Conservation (phyloP, 2,888 invertebrate genomes). For the Galerucella calmariensis region DNA sequence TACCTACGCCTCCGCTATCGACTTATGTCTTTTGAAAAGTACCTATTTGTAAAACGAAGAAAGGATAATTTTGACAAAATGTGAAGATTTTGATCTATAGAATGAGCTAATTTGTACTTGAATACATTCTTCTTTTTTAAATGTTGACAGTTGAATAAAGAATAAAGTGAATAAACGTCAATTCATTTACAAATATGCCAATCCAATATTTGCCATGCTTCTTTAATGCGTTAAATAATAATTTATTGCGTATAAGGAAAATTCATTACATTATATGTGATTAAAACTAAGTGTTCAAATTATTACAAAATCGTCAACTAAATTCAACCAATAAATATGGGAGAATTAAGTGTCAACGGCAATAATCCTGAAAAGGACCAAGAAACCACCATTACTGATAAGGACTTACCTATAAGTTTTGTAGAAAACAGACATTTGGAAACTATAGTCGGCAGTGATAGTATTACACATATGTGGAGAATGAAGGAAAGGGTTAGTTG, state of each 20-base stretch:
- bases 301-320: conserved; percentile 6
- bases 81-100: too few relatives aligned
- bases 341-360: conserved; percentile 39
- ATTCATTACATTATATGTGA: conserved; percentile 34
- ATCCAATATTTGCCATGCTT: conserved; percentile 33
- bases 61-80: too few relatives aligned
- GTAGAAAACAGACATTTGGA: conserved; percentile 80
- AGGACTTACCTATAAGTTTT: conserved; percentile 79
- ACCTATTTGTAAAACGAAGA: too few relatives aligned
- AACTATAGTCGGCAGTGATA: conserved; percentile 74
- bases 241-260: conserved; percentile 41
- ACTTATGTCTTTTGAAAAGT: too few relatives aligned
- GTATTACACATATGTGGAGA: conserved; percentile 85
- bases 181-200: conserved; percentile 28
- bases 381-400: conserved; percentile 66
- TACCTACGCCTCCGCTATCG: too few relatives aligned
- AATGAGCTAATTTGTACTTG: too few relatives aligned
- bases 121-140: not conserved
- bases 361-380: conserved; percentile 32
- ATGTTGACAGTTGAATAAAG: not conserved
- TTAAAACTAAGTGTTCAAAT: conserved; percentile 18
- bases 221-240: conserved; percentile 25
- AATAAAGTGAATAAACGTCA: conserved; percentile 10
- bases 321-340: conserved; percentile 35
- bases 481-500: conserved; percentile 86